A percentile compares a stretch with the other conserved stretches of the same genome.
Conservation (phyloP, 2,888 invertebrate genomes). For the Galeruca laticollis region DNA sequence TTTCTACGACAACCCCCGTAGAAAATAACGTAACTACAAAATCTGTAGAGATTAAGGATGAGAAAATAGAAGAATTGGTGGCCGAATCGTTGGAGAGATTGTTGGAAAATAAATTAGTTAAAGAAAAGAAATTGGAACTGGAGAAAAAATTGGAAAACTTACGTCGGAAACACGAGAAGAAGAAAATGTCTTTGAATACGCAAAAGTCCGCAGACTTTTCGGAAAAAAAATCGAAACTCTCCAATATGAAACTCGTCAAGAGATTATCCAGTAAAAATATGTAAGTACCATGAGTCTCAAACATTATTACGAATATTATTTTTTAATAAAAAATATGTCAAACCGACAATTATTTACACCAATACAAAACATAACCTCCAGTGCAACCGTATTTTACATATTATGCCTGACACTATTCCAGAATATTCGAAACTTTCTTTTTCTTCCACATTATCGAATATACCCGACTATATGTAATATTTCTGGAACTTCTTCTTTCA, state of each 20-base stretch:
- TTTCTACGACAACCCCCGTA: slow-evolving; percentile 38
- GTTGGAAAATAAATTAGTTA: slow-evolving; percentile 83
- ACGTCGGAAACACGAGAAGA: slow-evolving; percentile 85
- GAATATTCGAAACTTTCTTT: too few relatives aligned
- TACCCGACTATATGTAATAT: too few relatives aligned
- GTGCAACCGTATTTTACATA: too few relatives aligned
- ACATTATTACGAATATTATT: too few relatives aligned
- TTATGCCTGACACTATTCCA: too few relatives aligned
- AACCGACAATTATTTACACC: too few relatives aligned
- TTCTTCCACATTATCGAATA: too few relatives aligned
- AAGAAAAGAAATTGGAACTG: slow-evolving; percentile 85
- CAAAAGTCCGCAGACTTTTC: slow-evolving; percentile 74
- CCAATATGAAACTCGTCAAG: slow-evolving; percentile 81
- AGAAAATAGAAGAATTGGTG: slow-evolving; percentile 73
- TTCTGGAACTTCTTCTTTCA: too few relatives aligned
- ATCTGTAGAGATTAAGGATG: slow-evolving; percentile 58
- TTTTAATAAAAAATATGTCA: too few relatives aligned
- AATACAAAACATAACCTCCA: too few relatives aligned
- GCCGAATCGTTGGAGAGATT: slow-evolving; percentile 86
- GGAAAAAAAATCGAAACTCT: slow-evolving; percentile 78
- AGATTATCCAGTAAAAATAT: slow-evolving; percentile 83
- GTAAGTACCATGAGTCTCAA: slow-evolving; percentile 74
- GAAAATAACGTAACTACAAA: slow-evolving; percentile 61
- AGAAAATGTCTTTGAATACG: slow-evolving; percentile 72
- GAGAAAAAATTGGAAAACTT: slow-evolving; percentile 89